These are phyloP conservation scores for Spilosoma lubricipeda DNA, from an alignment of 2,888 invertebrate genomes.

Conservation along the genomic window DNA sequence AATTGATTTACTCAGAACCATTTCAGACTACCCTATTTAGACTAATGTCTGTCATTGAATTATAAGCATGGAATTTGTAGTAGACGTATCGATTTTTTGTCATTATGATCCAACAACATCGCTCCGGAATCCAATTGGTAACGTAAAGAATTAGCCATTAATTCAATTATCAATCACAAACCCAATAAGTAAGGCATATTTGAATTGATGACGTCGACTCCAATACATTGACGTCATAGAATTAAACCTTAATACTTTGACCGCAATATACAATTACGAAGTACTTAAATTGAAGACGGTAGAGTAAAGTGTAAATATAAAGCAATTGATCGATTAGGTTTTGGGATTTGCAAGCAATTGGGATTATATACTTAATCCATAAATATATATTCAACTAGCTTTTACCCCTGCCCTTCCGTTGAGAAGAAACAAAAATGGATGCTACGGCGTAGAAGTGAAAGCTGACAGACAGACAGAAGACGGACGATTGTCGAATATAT, in stretches of 20 bases:
- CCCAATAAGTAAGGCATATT: conserved; percentile 46
- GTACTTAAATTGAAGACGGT: not conserved
- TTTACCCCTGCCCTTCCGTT: too few relatives aligned
- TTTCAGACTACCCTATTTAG: not conserved
- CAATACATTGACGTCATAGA: not conserved
- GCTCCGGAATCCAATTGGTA: conserved; percentile 57
- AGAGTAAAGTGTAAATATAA: not conserved
- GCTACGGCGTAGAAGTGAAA: too few relatives aligned
- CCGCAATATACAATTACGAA: not conserved
- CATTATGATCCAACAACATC: conserved; percentile 57
- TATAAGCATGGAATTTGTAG: not conserved
- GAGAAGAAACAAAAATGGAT: too few relatives aligned
- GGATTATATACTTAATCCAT: too few relatives aligned
- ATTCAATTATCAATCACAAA: conserved; percentile 64
- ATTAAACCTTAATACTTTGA: not conserved
- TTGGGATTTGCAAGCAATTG: too few relatives aligned
- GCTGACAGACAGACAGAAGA: too few relatives aligned
- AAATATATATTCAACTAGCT: too few relatives aligned
- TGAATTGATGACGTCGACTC: conserved; percentile 37
- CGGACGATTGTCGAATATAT: too few relatives aligned
- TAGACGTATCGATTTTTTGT: not conserved
- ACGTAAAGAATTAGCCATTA: conserved; percentile 59
- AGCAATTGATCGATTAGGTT: not conserved
- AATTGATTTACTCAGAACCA: not conserved
- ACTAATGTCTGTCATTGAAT: not conserved